Percentiles rank a stretch among this genome's conserved stretches.
Conservation (phyloP, 1,140 invertebrate species). For the Arion vulgaris region DNA sequence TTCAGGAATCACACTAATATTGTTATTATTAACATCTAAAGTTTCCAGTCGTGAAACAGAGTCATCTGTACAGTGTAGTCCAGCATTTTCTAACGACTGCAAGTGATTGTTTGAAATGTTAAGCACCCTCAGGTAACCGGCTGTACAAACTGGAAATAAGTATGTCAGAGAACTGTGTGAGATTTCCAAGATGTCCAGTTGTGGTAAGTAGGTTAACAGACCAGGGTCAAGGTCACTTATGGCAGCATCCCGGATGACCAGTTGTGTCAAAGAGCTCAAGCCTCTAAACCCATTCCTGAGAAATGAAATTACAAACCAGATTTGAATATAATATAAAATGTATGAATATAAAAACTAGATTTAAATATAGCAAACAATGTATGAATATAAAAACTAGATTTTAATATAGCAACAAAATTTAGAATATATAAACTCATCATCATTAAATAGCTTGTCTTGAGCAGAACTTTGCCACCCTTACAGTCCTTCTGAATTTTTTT, state of each 20-base stretch:
- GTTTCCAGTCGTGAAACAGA: constrained; percentile 27
- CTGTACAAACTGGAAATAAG: constrained; percentile 38
- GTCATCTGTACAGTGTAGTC: constrained; percentile 29
- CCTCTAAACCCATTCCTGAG: constrained; percentile 41
- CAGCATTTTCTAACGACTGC: constrained; percentile 27
- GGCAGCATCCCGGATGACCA: constrained; percentile 42
- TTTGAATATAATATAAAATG: constrained; percentile 8
- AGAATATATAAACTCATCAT: too few species aligned
- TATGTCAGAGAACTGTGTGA: constrained; percentile 33
- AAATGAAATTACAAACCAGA: background rate
- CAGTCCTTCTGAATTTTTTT: too few species aligned
- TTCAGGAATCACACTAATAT: constrained; percentile 28
- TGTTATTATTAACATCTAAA: constrained; percentile 47
- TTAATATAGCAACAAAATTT: too few species aligned
- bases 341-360: too few species aligned
- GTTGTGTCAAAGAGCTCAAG: constrained; percentile 34
- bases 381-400: background rate
- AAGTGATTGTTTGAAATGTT: constrained; percentile 45
- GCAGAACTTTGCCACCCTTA: too few species aligned
- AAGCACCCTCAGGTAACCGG: constrained; percentile 22
- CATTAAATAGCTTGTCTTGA: too few species aligned
- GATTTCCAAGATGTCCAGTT: constrained; percentile 40
- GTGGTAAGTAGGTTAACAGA: constrained; percentile 33
- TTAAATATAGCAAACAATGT: background rate
- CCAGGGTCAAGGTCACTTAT: constrained; percentile 32